Percentiles rank a stretch among this genome's conserved stretches.
Evolutionary conservation across 2,113 vertebrate species (phyloP).

Genomic region (Marmota monax): DNA sequence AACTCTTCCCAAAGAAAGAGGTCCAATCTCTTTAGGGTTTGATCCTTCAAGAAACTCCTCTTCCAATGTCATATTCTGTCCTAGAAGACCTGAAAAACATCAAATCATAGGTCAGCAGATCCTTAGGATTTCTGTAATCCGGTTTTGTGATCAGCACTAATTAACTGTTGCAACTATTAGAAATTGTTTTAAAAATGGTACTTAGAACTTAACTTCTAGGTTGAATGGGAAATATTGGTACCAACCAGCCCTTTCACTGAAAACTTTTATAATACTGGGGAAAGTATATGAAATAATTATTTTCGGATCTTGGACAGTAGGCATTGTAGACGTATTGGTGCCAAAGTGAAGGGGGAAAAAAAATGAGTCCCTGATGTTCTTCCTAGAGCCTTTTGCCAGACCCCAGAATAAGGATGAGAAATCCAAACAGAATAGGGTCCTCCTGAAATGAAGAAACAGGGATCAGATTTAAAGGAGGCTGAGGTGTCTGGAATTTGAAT

Average conservation of each 20-base stretch:
- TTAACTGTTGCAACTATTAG: conserved; percentile 18
- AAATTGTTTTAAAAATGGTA: background rate
- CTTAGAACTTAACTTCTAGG: background rate
- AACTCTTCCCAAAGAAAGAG: conserved; percentile 10
- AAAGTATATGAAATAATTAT: background rate
- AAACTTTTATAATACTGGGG: background rate
- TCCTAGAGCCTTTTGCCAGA: background rate
- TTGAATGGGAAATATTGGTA: background rate
- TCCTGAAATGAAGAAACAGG: background rate
- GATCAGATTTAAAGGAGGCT: background rate
- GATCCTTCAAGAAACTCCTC: background rate
- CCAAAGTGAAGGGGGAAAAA: background rate
- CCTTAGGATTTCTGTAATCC: background rate
- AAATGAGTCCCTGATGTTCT: background rate
- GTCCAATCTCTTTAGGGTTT: background rate
- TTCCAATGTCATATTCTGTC: background rate
- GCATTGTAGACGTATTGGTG: background rate
- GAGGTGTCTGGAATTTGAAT: background rate
- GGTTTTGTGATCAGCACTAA: background rate
- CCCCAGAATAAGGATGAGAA: background rate
- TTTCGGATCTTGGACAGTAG: background rate
- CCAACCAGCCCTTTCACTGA: background rate
- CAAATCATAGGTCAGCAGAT: background rate
- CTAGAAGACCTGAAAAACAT: background rate
- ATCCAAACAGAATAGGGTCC: background rate